These are phyloP conservation scores for Enhydra lutris DNA, from an alignment of 2,113 vertebrate species.

Conservation along the genomic window DNA sequence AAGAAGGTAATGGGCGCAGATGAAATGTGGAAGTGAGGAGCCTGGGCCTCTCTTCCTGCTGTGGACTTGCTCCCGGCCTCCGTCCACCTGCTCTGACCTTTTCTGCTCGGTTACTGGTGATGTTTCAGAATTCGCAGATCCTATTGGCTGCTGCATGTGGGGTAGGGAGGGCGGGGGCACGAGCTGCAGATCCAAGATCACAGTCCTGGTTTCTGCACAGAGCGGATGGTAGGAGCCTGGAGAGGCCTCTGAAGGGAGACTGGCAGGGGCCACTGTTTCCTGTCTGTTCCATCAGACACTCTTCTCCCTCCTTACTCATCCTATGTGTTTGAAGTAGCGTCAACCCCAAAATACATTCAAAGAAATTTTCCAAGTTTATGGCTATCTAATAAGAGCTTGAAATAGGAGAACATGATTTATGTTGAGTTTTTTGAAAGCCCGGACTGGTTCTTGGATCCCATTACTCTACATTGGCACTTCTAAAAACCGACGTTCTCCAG, in stretches of 20 bases:
- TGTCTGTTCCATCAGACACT: neutral
- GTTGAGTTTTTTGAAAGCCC: neutral
- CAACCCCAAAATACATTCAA: neutral
- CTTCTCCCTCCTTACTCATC: neutral
- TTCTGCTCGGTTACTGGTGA: neutral
- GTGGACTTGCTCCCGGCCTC: neutral
- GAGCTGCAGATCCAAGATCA: neutral
- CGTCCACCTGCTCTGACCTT: neutral
- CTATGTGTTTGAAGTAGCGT: neutral
- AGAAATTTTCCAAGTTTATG: neutral
- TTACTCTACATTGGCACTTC: neutral
- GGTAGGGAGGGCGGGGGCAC: neutral
- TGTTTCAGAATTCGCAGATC: neutral
- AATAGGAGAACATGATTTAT: neutral
- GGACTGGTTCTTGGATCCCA: neutral
- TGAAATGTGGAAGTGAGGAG: neutral
- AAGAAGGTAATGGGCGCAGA: neutral
- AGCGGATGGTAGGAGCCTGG: neutral
- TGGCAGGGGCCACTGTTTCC: neutral
- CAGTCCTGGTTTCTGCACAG: neutral
- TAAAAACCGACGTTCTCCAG: neutral
- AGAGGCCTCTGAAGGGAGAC: neutral
- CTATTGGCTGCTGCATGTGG: neutral
- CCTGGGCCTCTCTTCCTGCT: neutral
- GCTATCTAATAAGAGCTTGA: neutral